Percentiles rank a stretch among this genome's conserved stretches.
Conservation (phyloP, 1,140 invertebrate genomes). For the Rhizoglyphus robini region DNA sequence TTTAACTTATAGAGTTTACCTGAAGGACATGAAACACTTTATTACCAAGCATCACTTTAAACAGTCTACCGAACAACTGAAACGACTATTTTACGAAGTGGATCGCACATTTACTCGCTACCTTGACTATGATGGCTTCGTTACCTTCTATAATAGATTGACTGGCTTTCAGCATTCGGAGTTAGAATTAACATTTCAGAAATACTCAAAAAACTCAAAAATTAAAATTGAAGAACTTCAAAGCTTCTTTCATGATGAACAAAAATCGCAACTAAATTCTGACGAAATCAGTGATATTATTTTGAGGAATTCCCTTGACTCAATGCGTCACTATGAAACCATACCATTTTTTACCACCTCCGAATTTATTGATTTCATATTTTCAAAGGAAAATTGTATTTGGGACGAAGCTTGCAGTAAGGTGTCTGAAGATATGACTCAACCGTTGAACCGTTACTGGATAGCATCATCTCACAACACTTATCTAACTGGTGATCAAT, state of each 20-base stretch:
- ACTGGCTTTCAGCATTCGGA: conserved; percentile 68
- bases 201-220: conserved; percentile 45
- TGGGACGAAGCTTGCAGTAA: conserved; percentile 55
- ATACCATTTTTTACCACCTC: conserved; percentile 32
- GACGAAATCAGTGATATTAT: conserved; percentile 25
- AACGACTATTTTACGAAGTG: conserved; percentile 67
- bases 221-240: conserved; percentile 64
- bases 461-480: conserved; percentile 96
- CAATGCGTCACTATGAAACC: conserved; percentile 14
- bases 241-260: conserved; percentile 60
- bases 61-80: conserved; percentile 63
- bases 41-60: conserved; percentile 78
- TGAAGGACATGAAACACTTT: conserved; percentile 84
- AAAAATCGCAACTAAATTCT: conserved; percentile 37
- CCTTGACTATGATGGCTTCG: conserved; percentile 82
- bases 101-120: conserved; percentile 61
- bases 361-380: conserved; percentile 77
- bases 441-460: conserved; percentile 83
- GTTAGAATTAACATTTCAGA: conserved; percentile 12
- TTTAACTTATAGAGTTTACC: conserved; percentile 48
- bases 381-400: conserved; percentile 82
- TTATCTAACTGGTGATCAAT: conserved; percentile 93
- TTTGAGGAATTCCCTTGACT: conserved; percentile 24
- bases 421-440: conserved; percentile 82
- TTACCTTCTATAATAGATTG: conserved; percentile 47